These are phyloP conservation scores for Trinorchestia longiramus DNA, from an alignment of 1,140 invertebrate genomes.

Conservation along the genomic window DNA sequence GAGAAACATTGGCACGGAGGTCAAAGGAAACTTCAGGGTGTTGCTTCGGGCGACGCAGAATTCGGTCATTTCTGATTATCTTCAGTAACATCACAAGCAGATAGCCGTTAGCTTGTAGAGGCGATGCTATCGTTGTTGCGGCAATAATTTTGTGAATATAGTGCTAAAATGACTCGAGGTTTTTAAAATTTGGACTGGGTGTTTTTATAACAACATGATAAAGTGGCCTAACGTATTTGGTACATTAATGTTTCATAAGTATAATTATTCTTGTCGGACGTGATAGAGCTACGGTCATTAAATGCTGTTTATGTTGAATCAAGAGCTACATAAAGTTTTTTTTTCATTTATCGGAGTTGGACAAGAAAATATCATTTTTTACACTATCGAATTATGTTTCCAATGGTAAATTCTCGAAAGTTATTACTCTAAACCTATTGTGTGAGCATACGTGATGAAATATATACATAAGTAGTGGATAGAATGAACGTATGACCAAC, in stretches of 20 bases:
- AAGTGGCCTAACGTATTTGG: not conserved
- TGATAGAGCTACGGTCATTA: too few relatives aligned
- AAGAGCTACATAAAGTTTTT: too few relatives aligned
- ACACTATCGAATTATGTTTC: too few relatives aligned
- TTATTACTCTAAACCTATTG: too few relatives aligned
- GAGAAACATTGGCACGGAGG: constrained; percentile 2
- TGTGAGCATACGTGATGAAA: too few relatives aligned
- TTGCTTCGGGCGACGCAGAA: not conserved
- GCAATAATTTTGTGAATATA: not conserved
- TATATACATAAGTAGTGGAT: too few relatives aligned
- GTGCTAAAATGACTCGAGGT: not conserved
- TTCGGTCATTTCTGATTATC: not conserved
- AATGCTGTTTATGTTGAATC: not conserved
- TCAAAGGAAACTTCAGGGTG: constrained; percentile 10
- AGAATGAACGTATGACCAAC: too few relatives aligned
- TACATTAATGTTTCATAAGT: not conserved
- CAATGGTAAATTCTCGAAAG: too few relatives aligned
- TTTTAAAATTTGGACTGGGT: not conserved
- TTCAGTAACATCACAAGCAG: not conserved
- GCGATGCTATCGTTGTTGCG: not conserved
- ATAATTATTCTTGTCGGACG: not conserved
- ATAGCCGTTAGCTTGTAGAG: not conserved
- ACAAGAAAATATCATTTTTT: too few relatives aligned
- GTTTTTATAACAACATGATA: not conserved
- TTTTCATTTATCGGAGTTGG: too few relatives aligned